A percentile compares a stretch with the other conserved stretches of the same genome.
Evolutionary conservation across 2,113 vertebrate genomes (phyloP).

Genomic region (Rhinolophus ferrumequinum): DNA sequence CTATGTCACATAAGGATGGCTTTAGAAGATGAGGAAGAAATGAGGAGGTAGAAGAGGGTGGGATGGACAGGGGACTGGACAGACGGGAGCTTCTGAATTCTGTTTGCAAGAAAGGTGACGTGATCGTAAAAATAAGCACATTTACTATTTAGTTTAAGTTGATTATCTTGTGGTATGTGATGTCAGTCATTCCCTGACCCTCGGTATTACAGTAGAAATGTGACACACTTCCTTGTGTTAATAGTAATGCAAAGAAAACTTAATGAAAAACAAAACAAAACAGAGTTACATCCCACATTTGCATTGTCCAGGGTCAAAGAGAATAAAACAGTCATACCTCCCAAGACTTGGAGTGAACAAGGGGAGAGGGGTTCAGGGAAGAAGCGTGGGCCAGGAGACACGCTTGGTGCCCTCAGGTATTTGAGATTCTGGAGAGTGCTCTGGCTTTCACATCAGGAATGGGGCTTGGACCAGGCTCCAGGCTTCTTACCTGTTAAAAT

Average conservation of each 20-base stretch:
- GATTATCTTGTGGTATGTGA: not conserved
- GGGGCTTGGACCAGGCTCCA: not conserved
- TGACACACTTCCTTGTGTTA: not conserved
- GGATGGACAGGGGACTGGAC: not conserved
- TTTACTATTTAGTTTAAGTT: not conserved
- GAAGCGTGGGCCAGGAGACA: too few species aligned
- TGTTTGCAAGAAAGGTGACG: too few species aligned
- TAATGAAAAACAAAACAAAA: too few species aligned
- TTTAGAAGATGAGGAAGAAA: not conserved
- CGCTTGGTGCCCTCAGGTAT: accelerated
- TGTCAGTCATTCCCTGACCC: too few species aligned
- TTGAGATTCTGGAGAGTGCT: too few species aligned
- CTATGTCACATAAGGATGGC: not conserved
- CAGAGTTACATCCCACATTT: not conserved
- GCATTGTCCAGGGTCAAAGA: too few species aligned
- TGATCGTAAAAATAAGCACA: not conserved
- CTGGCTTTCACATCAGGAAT: not conserved
- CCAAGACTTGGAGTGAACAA: too few species aligned
- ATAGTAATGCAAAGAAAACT: too few species aligned
- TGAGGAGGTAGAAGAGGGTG: too few species aligned
- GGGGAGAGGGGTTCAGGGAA: not conserved
- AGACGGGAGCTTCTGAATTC: not conserved
- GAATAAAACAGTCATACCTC: not conserved
- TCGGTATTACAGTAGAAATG: not conserved
- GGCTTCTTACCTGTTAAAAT: not conserved